Percentiles rank a stretch among this genome's conserved stretches.
Evolutionary conservation across 1,140 invertebrate genomes (phyloP).

Genomic region (Hyphantria cunea): DNA sequence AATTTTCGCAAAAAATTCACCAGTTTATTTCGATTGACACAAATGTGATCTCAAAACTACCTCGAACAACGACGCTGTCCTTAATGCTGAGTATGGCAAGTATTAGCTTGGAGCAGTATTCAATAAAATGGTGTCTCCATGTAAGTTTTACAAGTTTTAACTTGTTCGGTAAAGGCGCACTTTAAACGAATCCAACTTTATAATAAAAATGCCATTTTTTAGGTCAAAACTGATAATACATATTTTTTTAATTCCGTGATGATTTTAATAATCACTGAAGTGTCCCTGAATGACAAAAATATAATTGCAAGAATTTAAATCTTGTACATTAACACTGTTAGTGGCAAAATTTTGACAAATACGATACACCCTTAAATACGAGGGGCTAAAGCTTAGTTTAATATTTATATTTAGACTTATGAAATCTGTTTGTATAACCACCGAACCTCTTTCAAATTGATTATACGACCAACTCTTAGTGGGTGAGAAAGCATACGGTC

Average conservation of each 20-base stretch:
- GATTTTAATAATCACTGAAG: no score
- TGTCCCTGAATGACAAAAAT: no score
- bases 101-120: constrained; percentile 28
- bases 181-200: no score
- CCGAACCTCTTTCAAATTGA: constrained; percentile 1
- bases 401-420: not conserved
- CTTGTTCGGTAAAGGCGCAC: not conserved
- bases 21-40: no score
- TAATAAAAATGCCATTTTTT: no score
- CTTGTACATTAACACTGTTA: no score
- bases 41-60: constrained; percentile 21
- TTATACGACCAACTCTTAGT: not conserved
- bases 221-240: no score
- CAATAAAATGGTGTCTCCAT: constrained; percentile 23
- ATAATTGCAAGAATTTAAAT: no score
- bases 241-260: no score
- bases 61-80: not conserved
- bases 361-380: no score
- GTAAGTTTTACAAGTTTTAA: constrained; percentile 2
- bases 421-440: not conserved
- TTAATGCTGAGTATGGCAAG: constrained; percentile 20
- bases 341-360: no score
- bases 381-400: no score
- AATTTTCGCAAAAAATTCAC: not conserved
- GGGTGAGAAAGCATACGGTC: constrained; percentile 2